Conservation (phyloP, 1,140 invertebrate species). For the Drosophila busckii region DNA sequence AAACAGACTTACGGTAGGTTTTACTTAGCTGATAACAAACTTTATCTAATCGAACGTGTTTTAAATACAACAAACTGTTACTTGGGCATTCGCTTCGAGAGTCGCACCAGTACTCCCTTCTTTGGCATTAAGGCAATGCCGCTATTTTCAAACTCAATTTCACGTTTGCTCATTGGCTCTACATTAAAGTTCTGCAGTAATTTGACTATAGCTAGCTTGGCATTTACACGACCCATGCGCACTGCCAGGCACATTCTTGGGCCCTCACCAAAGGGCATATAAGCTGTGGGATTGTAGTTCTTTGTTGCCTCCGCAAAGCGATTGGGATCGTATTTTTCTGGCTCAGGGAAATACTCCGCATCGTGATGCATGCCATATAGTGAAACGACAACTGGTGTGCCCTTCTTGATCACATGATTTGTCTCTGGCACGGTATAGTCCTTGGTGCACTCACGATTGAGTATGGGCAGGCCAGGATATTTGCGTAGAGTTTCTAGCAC, state of each 20-base stretch:
- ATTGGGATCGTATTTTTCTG: conserved; percentile 84
- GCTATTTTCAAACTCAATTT: conserved; percentile 36
- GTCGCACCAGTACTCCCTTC: conserved; percentile 45
- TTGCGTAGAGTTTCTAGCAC: conserved; percentile 81
- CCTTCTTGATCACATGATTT: conserved; percentile 78
- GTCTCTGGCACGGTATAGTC: conserved; percentile 78
- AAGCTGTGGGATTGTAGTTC: conserved; percentile 76
- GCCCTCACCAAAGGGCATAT: conserved; percentile 85
- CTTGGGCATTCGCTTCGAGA: conserved; percentile 45
- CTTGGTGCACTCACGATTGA: conserved; percentile 78
- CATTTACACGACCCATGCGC: conserved; percentile 53
- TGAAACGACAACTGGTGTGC: conserved; percentile 79
- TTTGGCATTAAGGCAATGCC: conserved; percentile 55
- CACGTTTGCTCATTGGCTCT: conserved; percentile 43
- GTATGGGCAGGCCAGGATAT: conserved; percentile 81
- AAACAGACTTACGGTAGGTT: no score
- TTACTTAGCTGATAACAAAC: no score
- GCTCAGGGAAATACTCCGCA: conserved; percentile 82
- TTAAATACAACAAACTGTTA: no score
- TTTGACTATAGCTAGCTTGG: conserved; percentile 56
- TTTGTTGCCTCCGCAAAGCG: conserved; percentile 81
- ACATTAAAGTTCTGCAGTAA: conserved; percentile 54
- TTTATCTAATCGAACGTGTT: no score
- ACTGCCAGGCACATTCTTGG: conserved; percentile 80
- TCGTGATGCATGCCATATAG: conserved; percentile 79